These are phyloP conservation scores for Bettongia penicillata DNA, from an alignment of 2,113 vertebrate genomes.

Conservation along the genomic window DNA sequence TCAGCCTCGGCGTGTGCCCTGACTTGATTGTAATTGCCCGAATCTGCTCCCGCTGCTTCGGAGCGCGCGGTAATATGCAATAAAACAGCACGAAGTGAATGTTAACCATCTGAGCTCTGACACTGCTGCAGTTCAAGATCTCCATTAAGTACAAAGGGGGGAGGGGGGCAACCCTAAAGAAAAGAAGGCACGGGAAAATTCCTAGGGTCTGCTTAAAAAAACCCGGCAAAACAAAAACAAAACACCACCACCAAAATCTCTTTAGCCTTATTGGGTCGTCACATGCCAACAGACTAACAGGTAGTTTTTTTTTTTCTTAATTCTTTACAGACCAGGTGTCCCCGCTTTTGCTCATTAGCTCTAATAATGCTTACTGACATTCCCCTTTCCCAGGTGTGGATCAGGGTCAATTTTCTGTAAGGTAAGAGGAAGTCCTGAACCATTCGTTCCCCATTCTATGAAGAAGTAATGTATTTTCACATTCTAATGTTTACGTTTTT, in stretches of 20 bases:
- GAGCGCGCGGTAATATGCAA: conserved; percentile 95
- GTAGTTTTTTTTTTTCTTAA: conserved; percentile 52
- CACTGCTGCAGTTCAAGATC: conserved; percentile 88
- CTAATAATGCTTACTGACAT: not conserved
- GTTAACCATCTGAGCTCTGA: conserved; percentile 93
- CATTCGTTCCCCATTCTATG: not conserved
- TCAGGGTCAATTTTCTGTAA: conserved; percentile 5
- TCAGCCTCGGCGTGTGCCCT: conserved; percentile 98
- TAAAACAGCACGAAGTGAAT: conserved; percentile 96
- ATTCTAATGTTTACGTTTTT: not conserved
- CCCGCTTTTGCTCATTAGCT: conserved; percentile 48
- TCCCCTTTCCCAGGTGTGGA: conserved; percentile 37
- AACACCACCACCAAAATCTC: conserved; percentile 20
- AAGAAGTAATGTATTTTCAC: not conserved
- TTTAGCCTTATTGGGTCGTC: conserved; percentile 14
- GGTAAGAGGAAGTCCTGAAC: not conserved
- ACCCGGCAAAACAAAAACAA: conserved; percentile 33
- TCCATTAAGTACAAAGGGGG: conserved; percentile 82
- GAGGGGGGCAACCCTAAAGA: conserved; percentile 26
- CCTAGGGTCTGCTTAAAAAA: conserved; percentile 59
- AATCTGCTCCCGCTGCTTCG: conserved; percentile 99
- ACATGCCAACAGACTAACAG: conserved; percentile 52
- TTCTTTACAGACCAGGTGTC: conserved; percentile 44
- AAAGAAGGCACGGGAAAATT: conserved; percentile 66
- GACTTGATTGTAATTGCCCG: conserved; percentile 99